A percentile compares a stretch with the other conserved stretches of the same genome.
These are phyloP conservation scores for Rana temporaria DNA, from an alignment of 2,113 vertebrate species.

Conservation along the genomic window DNA sequence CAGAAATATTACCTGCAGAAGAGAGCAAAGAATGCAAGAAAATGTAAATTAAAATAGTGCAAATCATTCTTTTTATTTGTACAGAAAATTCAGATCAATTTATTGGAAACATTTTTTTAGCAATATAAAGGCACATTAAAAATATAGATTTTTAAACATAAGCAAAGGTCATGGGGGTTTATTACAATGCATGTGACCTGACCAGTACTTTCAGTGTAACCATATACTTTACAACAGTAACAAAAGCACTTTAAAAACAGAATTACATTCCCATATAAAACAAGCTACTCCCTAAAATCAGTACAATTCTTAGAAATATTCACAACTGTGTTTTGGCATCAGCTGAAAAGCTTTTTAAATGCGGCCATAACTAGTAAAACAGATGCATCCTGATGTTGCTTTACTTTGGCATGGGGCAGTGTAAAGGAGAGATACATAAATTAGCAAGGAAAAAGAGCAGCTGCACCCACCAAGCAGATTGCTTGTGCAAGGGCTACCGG, in stretches of 20 bases:
- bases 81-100: conserved; percentile 39
- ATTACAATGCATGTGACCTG: neutral
- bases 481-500: no score
- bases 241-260: neutral
- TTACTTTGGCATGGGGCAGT: no score
- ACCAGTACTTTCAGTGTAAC: neutral
- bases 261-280: neutral
- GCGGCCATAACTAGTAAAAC: neutral
- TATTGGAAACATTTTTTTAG: conserved; percentile 3
- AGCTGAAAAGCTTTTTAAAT: conserved; percentile 7
- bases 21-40: neutral
- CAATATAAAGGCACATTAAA: conserved; percentile 46
- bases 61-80: conserved; percentile 34
- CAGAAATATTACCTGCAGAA: no score
- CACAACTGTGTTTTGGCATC: neutral
- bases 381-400: no score
- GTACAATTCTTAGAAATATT: neutral
- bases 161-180: neutral
- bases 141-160: conserved; percentile 24
- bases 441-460: no score
- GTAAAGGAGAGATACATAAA: no score
- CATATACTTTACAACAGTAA: neutral
- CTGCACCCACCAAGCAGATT: no score
- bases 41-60: conserved; percentile 18
- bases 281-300: neutral